Evolutionary conservation across 2,797 vertebrate species (phyloP), one percentile per base, ranked within the genome.

Genomic region (Kryptopterus vitreolus): DNA sequence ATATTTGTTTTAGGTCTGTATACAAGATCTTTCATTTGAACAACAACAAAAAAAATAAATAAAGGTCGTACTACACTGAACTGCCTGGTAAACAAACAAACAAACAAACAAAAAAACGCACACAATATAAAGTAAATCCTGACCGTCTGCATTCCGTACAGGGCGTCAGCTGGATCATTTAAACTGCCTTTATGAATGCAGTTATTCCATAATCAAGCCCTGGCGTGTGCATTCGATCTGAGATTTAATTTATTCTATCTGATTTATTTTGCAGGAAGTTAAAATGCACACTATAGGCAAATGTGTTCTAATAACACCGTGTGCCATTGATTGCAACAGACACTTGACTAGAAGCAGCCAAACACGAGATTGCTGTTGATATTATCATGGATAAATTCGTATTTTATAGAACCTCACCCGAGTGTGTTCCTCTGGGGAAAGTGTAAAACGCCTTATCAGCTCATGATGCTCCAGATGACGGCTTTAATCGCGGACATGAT

Each of bases 131-230:
- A 69, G 78, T 5, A 18, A 52, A 65, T 84, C 81, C 72, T 63
- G 85, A 57, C 10, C 31, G 48, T 85, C 81, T 57, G 69, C 85
- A 86, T 86, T 86, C 81, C 85, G 1, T 8, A 8, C 61, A 74
- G 62, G 77, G 43, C 10, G 76, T 74, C 38, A 66, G 18, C 29
- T 29, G 7, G 0, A 59, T 18, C 46, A 16, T 57, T 16, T 18
- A 26, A 38, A 52, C 68, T 24, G 3, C 53, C 61, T 66, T 33
- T 1, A 65, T 35, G 4, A 2, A 53, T 65, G 24, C 61, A 24
- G 20, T 65, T 33, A 38, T 43, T 43, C 2, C 16, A 43, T 59
- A 20, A 74, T 15, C 20, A 35, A 57, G 16, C 13, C 13, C 12
- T 24, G 13, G 24, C 22, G 33, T 24, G 7, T 2, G n/a, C 50